These are phyloP conservation scores for Cephalopterus ornatus DNA, from an alignment of 2,113 vertebrate species.

Conservation along the genomic window DNA sequence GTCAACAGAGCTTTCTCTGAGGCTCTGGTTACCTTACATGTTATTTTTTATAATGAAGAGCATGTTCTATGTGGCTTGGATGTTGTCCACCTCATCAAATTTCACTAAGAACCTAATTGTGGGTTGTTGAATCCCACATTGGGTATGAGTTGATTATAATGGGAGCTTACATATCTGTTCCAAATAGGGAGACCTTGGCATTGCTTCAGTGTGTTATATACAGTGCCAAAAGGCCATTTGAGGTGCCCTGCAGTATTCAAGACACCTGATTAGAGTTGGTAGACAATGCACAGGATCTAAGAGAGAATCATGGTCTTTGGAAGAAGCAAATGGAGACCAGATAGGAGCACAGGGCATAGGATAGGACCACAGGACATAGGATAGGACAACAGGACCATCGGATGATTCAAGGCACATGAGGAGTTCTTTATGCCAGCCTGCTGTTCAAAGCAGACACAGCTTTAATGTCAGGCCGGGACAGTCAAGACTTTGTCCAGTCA, in stretches of 20 bases:
- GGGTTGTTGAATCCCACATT: not conserved
- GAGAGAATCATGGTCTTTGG: not conserved
- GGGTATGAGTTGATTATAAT: not conserved
- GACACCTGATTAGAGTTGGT: not conserved
- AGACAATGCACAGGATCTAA: not conserved
- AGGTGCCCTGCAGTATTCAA: not conserved
- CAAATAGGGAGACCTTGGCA: not conserved
- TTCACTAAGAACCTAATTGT: not conserved
- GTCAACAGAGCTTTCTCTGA: not conserved
- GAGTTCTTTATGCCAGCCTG: not conserved
- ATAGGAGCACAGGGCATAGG: no score
- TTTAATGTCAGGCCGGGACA: accelerated
- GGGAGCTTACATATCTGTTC: not conserved
- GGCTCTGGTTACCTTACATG: not conserved
- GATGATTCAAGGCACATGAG: not conserved
- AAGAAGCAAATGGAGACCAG: not conserved
- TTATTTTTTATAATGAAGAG: not conserved
- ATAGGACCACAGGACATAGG: not conserved
- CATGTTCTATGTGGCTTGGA: accelerated
- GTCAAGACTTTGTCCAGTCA: not conserved
- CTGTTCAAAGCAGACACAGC: not conserved
- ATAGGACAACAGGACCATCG: not conserved
- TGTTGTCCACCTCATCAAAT: not conserved
- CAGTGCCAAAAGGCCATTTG: not conserved
- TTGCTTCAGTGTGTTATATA: not conserved